Evolutionary conservation across 2,113 vertebrate genomes (phyloP), one percentile per base, ranked within the genome.

Genomic region (Carassius carassius): DNA sequence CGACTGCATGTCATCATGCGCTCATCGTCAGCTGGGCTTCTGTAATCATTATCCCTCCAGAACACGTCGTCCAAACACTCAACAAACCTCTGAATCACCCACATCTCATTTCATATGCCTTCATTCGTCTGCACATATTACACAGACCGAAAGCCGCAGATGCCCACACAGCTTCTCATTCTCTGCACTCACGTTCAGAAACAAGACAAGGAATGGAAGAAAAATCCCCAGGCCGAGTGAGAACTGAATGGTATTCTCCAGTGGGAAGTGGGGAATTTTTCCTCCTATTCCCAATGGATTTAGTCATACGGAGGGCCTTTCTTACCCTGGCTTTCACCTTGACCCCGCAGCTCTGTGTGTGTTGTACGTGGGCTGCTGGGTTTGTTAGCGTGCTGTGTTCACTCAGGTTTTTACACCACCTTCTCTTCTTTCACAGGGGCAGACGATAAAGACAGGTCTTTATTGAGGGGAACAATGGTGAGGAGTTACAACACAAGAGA

Each of bases 201-300:
- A 7, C 69, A 74, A 19, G n/a, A 25, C n/a, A 0, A 37, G 23
- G 35, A 67, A 65, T 10, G 51, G 44, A 70, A 78, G 29, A 80
- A 85, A 56, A 73, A 41, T 21, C 19, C 69, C 77, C 77, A 37
- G 4, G 62, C 37, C 32, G 35, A 63, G 63, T n/a, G 19, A 79
- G 56, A 74, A 88, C 49, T 37, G 72, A 44, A 67, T 80, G 67
- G 49, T 78, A 86, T 85, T 83, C 32, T 63, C 23, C 29, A 84
- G 87, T 86, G 41, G 84, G 84, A 84, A 86, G 87, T 41, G 9
- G 51, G 87, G 84, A 88, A 88, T 86, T 88, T 86, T 72, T 81
- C 19, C 3, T 35, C 49, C 37, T 47, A 56, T 88, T 86, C 84
- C 72, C 82, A 84, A 51, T 32, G 56, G 82, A 86, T 67, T 69